phyloP scores from a whole-genome alignment of 2,888 invertebrate genomes.

The Amiota minor region DNA sequence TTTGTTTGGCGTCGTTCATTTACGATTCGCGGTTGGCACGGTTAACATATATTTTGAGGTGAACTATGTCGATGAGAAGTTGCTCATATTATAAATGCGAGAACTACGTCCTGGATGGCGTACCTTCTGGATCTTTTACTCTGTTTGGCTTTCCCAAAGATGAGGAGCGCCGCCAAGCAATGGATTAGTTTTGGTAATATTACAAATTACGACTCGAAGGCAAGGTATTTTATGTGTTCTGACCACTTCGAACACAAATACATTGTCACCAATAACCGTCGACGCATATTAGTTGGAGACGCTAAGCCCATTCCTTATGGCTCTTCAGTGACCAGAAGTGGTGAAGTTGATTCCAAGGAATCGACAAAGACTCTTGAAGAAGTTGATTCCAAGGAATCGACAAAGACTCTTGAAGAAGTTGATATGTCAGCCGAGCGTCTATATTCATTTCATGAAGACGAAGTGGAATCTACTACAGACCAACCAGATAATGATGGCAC shows the following conservation, averaged over 20 bases:
- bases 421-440: neutral
- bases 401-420: neutral
- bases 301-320: constrained; percentile 59
- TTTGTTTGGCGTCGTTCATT: neutral
- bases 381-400: too few species aligned
- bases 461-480: constrained; percentile 55
- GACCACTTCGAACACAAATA: constrained; percentile 66
- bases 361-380: neutral
- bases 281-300: constrained; percentile 60
- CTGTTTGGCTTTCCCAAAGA: constrained; percentile 68
- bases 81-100: constrained; percentile 62
- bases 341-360: neutral
- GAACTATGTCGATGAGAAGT: constrained; percentile 39
- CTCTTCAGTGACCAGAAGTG: neutral
- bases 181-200: constrained; percentile 62
- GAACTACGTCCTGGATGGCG: constrained; percentile 42
- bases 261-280: constrained; percentile 53
- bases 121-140: constrained; percentile 43
- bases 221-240: constrained; percentile 59
- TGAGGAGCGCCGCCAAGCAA: constrained; percentile 49
- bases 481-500: constrained; percentile 6
- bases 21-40: neutral
- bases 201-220: constrained; percentile 42
- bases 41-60: neutral
- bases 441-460: constrained; percentile 23